Conservation (phyloP, 2,113 vertebrate genomes). For the Terrapene triunguis region DNA sequence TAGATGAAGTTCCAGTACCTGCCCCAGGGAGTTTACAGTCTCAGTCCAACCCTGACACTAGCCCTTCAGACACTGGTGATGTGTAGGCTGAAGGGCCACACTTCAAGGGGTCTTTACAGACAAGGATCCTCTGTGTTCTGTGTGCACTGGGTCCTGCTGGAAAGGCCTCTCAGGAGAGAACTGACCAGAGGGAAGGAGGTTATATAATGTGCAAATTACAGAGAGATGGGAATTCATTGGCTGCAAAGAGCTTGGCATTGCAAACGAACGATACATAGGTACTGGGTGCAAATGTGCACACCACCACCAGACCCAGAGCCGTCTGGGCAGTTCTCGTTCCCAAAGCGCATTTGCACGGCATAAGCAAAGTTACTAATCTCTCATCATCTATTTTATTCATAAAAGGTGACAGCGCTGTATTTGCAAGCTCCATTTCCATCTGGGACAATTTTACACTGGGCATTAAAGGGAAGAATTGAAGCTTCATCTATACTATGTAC, state of each 20-base stretch:
- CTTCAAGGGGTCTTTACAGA: background rate
- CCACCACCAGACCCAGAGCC: accelerated
- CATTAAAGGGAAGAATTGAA: background rate
- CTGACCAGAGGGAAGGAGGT: background rate
- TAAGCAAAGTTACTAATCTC: background rate
- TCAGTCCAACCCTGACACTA: background rate
- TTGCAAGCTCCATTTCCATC: accelerated
- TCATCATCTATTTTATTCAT: accelerated
- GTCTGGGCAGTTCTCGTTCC: background rate
- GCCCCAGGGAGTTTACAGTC: background rate
- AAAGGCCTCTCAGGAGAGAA: background rate
- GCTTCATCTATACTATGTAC: background rate
- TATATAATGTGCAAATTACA: background rate
- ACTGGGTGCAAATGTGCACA: background rate
- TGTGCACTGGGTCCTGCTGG: background rate
- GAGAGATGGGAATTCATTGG: accelerated
- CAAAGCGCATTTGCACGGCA: accelerated
- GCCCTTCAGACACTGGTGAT: background rate
- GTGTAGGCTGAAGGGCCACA: background rate
- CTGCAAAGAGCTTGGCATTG: background rate
- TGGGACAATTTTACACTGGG: background rate
- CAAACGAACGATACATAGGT: background rate
- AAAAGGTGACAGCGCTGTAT: accelerated
- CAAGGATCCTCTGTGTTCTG: background rate
- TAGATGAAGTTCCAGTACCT: background rate